Evolutionary conservation across 2,888 invertebrate genomes (phyloP).

Genomic region (Campoletis raptor): DNA sequence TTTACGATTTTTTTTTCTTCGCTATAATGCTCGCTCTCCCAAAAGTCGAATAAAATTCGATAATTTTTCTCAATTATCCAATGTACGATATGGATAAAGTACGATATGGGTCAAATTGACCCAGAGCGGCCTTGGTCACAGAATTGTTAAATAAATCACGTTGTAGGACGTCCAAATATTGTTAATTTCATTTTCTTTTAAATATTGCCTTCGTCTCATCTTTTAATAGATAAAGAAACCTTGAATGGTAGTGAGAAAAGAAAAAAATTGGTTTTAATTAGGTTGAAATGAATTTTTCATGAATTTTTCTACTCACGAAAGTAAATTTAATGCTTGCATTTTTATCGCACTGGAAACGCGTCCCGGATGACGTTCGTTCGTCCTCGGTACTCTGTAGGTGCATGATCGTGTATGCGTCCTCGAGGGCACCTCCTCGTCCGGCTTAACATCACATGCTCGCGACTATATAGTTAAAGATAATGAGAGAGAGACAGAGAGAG

Average conservation of each 20-base stretch:
- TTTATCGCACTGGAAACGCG: slow-evolving; percentile 26
- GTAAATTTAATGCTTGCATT: slow-evolving; percentile 26
- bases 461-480: not conserved
- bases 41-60: no score
- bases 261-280: not conserved
- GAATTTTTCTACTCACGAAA: slow-evolving; percentile 15
- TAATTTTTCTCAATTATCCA: no score
- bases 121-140: not conserved
- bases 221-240: not conserved
- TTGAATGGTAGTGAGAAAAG: not conserved
- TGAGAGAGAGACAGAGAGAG: slow-evolving; percentile 15
- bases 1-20: not conserved
- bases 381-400: slow-evolving; percentile 31
- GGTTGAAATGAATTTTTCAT: slow-evolving; percentile 14
- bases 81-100: not conserved
- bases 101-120: not conserved
- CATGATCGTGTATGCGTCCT: slow-evolving; percentile 47
- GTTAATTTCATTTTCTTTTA: not conserved
- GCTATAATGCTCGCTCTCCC: no score
- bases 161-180: not conserved
- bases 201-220: not conserved
- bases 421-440: slow-evolving; percentile 60
- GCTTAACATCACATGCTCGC: slow-evolving; percentile 31
- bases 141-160: not conserved
- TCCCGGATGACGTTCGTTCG: slow-evolving; percentile 52